These are phyloP conservation scores for Mastomys natalensis DNA, from an alignment of 2,113 vertebrate species.

Conservation along the genomic window DNA sequence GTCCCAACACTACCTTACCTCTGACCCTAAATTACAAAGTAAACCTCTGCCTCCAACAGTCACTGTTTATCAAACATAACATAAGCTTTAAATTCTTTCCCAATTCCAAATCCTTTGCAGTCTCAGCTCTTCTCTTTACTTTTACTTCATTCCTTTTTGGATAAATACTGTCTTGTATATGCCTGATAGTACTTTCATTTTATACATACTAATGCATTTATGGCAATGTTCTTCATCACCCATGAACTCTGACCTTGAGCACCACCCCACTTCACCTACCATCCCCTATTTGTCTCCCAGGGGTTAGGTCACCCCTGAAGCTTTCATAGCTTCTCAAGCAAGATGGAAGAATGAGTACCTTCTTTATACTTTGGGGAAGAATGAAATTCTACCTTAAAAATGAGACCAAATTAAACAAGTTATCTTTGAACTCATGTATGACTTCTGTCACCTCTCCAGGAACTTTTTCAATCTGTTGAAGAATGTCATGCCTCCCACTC, in stretches of 20 bases:
- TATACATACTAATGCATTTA: neutral
- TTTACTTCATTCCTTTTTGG: neutral
- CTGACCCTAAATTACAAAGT: neutral
- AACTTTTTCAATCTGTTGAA: neutral
- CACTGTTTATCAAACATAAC: neutral
- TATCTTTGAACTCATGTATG: neutral
- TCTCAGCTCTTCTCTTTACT: neutral
- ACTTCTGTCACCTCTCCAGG: neutral
- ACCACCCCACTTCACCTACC: no score
- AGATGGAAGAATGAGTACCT: neutral
- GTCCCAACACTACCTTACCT: neutral
- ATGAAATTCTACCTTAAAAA: neutral
- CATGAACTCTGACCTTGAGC: neutral
- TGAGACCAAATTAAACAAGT: neutral
- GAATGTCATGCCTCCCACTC: neutral
- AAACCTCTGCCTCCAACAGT: neutral
- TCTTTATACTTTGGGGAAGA: neutral
- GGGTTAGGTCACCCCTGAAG: neutral
- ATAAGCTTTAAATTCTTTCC: neutral
- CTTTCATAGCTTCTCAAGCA: neutral
- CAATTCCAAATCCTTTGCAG: neutral
- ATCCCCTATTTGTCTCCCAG: neutral
- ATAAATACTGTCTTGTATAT: neutral
- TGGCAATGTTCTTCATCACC: neutral
- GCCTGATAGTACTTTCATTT: neutral